Evolutionary conservation across 2,888 invertebrate genomes (phyloP).

Genomic region (Neoaliturus tenellus): DNA sequence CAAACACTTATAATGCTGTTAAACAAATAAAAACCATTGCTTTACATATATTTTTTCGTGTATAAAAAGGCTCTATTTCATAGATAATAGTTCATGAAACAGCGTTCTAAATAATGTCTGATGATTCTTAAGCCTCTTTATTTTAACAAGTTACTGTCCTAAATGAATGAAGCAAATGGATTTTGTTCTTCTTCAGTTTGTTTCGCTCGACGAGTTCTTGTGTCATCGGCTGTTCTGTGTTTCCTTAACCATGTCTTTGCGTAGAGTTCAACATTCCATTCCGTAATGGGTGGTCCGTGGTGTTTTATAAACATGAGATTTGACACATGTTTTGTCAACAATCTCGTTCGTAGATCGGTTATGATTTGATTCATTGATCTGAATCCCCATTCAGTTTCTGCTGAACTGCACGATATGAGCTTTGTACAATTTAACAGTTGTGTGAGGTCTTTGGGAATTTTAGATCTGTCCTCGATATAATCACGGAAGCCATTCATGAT

Average conservation of each 20-base stretch:
- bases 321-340: neutral
- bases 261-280: conserved; percentile 20
- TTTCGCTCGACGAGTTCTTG: neutral
- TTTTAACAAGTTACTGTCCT: too few relatives aligned
- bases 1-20: too few relatives aligned
- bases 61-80: neutral
- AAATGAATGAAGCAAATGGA: too few relatives aligned
- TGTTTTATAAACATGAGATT: neutral
- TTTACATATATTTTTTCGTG: too few relatives aligned
- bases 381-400: neutral
- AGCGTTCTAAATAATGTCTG: too few relatives aligned
- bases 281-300: conserved; percentile 12
- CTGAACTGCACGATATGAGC: conserved; percentile 34
- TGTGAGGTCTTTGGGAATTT: conserved; percentile 16
- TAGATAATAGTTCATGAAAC: neutral
- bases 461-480: neutral
- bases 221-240: neutral
- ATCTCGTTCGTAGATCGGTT: neutral
- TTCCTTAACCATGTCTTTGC: conserved; percentile 8
- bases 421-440: conserved; percentile 36
- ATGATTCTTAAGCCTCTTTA: too few relatives aligned
- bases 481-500: conserved; percentile 22
- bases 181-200: too few relatives aligned
- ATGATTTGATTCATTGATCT: neutral
- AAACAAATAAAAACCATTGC: too few relatives aligned